Evolutionary conservation across 2,113 vertebrate species (phyloP).

Genomic region (Pachyramphus minor): DNA sequence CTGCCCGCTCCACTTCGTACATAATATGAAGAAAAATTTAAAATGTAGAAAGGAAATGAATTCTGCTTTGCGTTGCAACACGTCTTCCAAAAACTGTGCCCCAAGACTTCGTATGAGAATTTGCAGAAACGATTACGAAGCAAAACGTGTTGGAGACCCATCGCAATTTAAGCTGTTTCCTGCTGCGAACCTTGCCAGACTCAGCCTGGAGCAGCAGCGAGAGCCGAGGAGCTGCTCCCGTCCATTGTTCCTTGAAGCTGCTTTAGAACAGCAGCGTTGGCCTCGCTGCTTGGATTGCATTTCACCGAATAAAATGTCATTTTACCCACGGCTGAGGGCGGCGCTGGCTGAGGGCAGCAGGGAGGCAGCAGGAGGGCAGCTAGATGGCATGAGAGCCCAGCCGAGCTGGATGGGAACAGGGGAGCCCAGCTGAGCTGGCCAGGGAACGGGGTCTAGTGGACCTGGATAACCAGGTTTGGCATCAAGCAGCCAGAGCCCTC

Average conservation of each 20-base stretch:
- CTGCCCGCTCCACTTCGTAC: neutral
- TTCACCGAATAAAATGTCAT: rapidly evolving
- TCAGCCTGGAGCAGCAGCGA: rapidly evolving
- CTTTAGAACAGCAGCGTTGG: rapidly evolving
- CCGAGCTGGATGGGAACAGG: rapidly evolving
- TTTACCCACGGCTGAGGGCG: rapidly evolving
- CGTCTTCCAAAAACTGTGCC: rapidly evolving
- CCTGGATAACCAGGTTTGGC: neutral
- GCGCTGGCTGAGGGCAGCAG: rapidly evolving
- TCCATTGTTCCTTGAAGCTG: rapidly evolving
- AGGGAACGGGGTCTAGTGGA: too few species aligned
- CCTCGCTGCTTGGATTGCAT: rapidly evolving
- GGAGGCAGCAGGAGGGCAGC: neutral
- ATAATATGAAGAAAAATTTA: neutral
- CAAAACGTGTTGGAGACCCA: neutral
- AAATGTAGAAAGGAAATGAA: neutral
- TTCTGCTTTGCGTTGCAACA: neutral
- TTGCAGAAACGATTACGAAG: neutral
- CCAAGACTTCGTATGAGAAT: rapidly evolving
- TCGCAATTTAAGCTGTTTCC: rapidly evolving
- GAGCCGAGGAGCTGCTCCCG: neutral
- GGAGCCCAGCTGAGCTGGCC: neutral
- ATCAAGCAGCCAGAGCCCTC: neutral
- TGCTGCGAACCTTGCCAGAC: rapidly evolving
- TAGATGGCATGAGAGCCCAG: neutral